Evolutionary conservation across 37 sponge, comb jelly and placozoan species (phyloP), one percentile per base, ranked within the genome.

Genomic region (Cliona cf. orientalis): DNA sequence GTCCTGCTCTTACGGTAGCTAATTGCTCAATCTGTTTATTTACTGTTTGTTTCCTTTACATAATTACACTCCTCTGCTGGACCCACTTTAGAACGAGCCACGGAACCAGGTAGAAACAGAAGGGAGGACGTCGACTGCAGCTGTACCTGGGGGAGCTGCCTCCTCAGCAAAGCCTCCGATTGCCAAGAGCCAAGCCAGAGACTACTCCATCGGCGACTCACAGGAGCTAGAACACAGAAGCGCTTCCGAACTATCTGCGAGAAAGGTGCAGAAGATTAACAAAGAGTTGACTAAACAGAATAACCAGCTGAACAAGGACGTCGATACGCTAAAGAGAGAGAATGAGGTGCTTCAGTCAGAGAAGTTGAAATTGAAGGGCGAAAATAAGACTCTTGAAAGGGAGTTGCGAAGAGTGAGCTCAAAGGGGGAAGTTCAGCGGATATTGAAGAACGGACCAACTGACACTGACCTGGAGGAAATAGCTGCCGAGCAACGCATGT

Each of bases 251-350:
- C 57, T 75, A 5, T 75, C 76, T 2, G 40, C 63, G 21, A 82
- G 72, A 32, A 76, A 70, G 49, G 21, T 85, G 29, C 78, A 85
- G 2, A 85, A 76, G 44, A 33, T 45, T 45, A 85, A 85, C 59
- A 67, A 70, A 33, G 78, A 85, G 11, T 41, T 85, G 33, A 3
- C 39, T 2, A 85, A 85, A 49, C 61, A 68, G 64, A 78, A 69
- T 29, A 12, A 29, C 3, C 84, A 83, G 19, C 56, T 83, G 14
- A 29, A 55, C 0, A 85, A 77, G 43, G 58, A 62, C 3, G 44
- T 85, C 31, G 86, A 85, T 29, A 19, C 68, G 4, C 40, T 85
- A 19, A 85, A 70, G 69, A 76, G 70, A 19, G 86, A 85, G 64
- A 76, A 39, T 26, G 78, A 78, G 11, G 14, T 31, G 38, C 70